Conservation (phyloP, 2,797 vertebrate genomes). For the Enteromius argenteus region DNA sequence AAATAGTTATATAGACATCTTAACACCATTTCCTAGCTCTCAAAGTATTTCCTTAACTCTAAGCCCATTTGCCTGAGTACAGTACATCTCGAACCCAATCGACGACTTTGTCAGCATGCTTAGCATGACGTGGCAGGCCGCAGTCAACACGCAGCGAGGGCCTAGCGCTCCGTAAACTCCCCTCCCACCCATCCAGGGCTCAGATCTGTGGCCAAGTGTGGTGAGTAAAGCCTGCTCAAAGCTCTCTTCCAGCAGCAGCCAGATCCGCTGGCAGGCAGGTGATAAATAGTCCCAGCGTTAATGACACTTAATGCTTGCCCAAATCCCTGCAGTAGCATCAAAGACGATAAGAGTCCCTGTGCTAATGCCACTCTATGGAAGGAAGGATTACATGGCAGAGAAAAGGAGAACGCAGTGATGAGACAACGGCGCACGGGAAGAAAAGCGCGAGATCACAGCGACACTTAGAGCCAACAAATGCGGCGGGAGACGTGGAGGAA, state of each 20-base stretch:
- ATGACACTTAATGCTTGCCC: conserved; percentile 75
- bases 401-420: conserved; percentile 61
- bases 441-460: conserved; percentile 59
- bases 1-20: neutral
- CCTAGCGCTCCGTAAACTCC: conserved; percentile 13
- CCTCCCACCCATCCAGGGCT: conserved; percentile 39
- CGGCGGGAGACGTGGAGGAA: conserved; percentile 56
- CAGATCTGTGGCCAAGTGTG: conserved; percentile 57
- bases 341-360: conserved; percentile 66
- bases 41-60: conserved; percentile 2
- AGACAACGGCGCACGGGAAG: conserved; percentile 54
- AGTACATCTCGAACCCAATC: conserved; percentile 18
- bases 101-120: conserved; percentile 31
- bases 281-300: conserved; percentile 66
- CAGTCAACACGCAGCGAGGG: conserved; percentile 11
- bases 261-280: conserved; percentile 64
- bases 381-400: conserved; percentile 67
- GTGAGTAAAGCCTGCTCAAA: conserved; percentile 59
- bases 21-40: conserved; percentile 5
- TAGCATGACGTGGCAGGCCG: conserved; percentile 40
- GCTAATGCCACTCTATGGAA: conserved; percentile 65
- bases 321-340: conserved; percentile 73
- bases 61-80: neutral
- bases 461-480: conserved; percentile 58
- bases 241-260: conserved; percentile 48